phyloP scores from a whole-genome alignment of 2,113 vertebrate genomes.

The Zosterops japonicus region DNA sequence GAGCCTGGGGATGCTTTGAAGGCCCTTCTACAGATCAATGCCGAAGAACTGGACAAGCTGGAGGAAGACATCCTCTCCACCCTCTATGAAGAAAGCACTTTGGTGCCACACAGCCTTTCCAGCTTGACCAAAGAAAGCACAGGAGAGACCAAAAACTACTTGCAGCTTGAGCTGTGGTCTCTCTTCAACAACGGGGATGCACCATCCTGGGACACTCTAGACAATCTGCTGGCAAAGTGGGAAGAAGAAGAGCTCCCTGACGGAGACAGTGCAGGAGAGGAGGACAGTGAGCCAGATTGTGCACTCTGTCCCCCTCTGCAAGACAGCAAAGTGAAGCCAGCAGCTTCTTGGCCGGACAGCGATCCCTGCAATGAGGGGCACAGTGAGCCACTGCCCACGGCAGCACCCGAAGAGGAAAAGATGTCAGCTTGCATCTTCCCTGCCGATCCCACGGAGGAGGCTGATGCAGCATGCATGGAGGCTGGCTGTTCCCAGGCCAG shows the following conservation, averaged over 20 bases:
- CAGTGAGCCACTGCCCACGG: background rate
- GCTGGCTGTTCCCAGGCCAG: background rate
- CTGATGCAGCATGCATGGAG: accelerated
- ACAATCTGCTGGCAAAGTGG: background rate
- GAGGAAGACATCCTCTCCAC: background rate
- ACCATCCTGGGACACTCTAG: background rate
- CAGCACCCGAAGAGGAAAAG: accelerated
- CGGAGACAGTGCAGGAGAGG: background rate
- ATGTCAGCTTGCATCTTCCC: accelerated
- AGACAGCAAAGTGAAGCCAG: background rate
- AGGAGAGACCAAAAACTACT: background rate
- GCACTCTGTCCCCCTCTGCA: accelerated
- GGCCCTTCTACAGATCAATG: accelerated
- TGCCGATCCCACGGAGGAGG: accelerated
- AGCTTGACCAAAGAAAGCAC: accelerated
- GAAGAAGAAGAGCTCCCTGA: background rate
- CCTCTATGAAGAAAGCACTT: background rate
- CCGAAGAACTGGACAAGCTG: background rate
- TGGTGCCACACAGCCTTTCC: accelerated
- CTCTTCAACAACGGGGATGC: no score
- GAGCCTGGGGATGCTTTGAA: background rate
- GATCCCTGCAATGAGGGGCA: background rate
- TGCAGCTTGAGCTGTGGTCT: background rate
- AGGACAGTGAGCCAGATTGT: accelerated
- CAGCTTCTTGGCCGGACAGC: background rate